phyloP scores from a whole-genome alignment of 2,113 vertebrate genomes.

The Calcarius ornatus region DNA sequence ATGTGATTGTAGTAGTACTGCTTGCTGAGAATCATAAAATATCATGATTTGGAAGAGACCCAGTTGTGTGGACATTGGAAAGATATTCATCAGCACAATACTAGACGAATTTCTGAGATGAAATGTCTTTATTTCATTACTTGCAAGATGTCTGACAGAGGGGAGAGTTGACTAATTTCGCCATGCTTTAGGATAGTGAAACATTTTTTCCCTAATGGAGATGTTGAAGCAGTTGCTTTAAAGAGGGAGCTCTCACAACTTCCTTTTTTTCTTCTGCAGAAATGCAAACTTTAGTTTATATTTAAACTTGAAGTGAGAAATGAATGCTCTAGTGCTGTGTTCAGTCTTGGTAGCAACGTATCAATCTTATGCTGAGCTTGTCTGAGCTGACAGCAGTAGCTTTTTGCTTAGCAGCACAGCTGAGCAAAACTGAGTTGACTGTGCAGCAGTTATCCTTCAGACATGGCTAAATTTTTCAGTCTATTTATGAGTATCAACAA shows the following conservation, averaged over 20 bases:
- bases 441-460: conserved; percentile 55
- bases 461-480: conserved; percentile 64
- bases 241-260: neutral
- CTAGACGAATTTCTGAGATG: neutral
- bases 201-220: neutral
- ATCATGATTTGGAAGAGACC: fast-evolving
- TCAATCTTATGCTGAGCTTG: neutral
- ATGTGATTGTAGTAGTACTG: neutral
- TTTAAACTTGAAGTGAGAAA: neutral
- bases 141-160: neutral
- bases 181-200: neutral
- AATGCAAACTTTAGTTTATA: neutral
- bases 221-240: neutral
- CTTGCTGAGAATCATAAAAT: neutral
- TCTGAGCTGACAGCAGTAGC: conserved; percentile 9
- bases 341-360: neutral
- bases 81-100: neutral
- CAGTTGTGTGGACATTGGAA: neutral
- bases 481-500: conserved; percentile 76
- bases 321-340: neutral
- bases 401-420: conserved; percentile 35
- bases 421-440: conserved; percentile 48
- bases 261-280: neutral
- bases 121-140: neutral
- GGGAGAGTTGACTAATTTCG: neutral